A percentile compares a stretch with the other conserved stretches of the same genome.
phyloP scores from a whole-genome alignment of 2,113 vertebrate genomes.

The Tenrec ecaudatus region DNA sequence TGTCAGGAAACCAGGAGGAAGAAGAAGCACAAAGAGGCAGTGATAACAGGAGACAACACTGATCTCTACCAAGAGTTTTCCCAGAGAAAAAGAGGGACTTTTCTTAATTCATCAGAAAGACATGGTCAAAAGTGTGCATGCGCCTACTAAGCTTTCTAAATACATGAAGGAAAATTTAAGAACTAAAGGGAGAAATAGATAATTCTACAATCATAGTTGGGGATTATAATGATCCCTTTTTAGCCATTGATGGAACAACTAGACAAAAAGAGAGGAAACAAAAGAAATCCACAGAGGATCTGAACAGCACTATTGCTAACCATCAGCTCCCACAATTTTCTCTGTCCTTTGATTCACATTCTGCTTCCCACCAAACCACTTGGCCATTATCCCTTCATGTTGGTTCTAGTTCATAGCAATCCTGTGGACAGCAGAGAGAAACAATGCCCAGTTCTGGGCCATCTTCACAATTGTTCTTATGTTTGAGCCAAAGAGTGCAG shows the following conservation, averaged over 20 bases:
- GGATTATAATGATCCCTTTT: not conserved
- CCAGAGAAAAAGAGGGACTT: not conserved
- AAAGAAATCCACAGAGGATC: not conserved
- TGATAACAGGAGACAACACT: conserved; percentile 22
- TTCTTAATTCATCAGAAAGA: conserved; percentile 41
- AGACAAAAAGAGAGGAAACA: not conserved
- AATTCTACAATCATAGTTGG: not conserved
- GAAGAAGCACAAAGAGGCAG: not conserved
- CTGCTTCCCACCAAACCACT: not conserved
- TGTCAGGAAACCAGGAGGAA: not conserved
- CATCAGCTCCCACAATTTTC: conserved; percentile 13
- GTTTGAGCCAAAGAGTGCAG: no score
- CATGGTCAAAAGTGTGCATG: conserved; percentile 17
- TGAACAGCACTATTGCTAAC: conserved; percentile 36
- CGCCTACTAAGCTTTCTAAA: conserved; percentile 24
- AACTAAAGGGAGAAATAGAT: not conserved
- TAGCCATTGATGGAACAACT: not conserved
- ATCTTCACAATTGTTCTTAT: no score
- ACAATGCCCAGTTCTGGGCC: no score
- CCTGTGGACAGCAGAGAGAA: no score
- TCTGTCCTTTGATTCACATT: conserved; percentile 23
- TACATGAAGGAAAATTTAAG: conserved; percentile 6
- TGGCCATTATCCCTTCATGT: not conserved
- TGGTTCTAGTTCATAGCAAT: no score
- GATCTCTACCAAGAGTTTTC: not conserved